A percentile compares a stretch with the other conserved stretches of the same genome.
phyloP scores from a whole-genome alignment of 2,888 invertebrate genomes.

The Caenorhabditis doughertyi region DNA sequence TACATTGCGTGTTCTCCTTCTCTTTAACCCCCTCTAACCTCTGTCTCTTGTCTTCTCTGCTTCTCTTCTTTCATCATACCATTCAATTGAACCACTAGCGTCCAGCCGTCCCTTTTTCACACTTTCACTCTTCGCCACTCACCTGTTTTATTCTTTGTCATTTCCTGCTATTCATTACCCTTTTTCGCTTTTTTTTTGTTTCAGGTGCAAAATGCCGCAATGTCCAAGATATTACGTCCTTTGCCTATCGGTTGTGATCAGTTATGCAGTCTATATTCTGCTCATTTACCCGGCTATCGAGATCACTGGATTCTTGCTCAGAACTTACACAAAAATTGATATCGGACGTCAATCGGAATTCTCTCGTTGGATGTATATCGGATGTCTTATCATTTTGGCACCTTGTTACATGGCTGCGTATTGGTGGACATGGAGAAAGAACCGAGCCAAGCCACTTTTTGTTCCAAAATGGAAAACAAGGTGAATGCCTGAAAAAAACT shows the following conservation, averaged over 20 bases:
- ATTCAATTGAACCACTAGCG: too few relatives aligned
- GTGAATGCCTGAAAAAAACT: too few relatives aligned
- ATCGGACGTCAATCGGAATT: neutral
- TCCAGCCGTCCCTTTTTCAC: too few relatives aligned
- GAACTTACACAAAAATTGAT: neutral
- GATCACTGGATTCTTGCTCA: neutral
- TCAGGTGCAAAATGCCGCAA: constrained; percentile 19
- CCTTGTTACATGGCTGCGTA: too few relatives aligned
- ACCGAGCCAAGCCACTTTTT: constrained; percentile 37
- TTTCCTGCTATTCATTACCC: too few relatives aligned
- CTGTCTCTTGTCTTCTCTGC: too few relatives aligned
- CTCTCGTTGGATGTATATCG: constrained; percentile 7
- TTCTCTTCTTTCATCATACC: too few relatives aligned
- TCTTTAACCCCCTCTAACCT: too few relatives aligned
- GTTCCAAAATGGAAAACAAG: constrained; percentile 38
- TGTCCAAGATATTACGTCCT: neutral
- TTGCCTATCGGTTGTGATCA: constrained; percentile 8
- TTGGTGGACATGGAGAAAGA: constrained; percentile 3
- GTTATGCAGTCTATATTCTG: constrained; percentile 23
- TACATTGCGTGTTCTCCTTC: too few relatives aligned
- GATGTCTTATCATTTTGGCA: neutral
- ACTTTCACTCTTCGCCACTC: too few relatives aligned
- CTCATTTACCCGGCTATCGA: constrained; percentile 25
- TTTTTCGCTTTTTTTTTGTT: too few relatives aligned
- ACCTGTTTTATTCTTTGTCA: too few relatives aligned